phyloP scores from a whole-genome alignment of 2,888 invertebrate species.

The Epiperipatus broadwayi region DNA sequence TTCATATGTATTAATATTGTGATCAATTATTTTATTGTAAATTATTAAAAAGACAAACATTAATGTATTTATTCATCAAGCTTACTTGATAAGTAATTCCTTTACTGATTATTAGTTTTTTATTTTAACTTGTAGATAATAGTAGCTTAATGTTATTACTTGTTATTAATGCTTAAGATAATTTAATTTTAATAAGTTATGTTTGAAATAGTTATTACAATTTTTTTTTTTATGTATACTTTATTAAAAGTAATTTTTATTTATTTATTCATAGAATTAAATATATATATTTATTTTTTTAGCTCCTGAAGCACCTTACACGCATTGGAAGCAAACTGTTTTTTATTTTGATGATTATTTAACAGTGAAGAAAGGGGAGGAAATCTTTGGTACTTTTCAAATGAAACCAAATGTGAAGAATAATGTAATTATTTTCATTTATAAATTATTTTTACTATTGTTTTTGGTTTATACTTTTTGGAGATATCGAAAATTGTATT shows the following conservation, averaged over 20 bases:
- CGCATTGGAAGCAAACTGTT: conserved; percentile 98
- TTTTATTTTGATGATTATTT: conserved; percentile 94
- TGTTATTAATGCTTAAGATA: conserved; percentile 11
- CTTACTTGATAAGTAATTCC: no score
- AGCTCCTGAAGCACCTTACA: conserved; percentile 90
- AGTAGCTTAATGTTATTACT: no score
- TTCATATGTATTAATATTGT: no score
- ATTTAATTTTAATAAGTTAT: conserved; percentile 11
- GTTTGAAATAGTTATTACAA: conserved; percentile 11
- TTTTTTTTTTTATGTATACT: neutral
- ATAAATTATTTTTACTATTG: no score
- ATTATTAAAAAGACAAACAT: no score
- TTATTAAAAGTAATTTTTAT: neutral
- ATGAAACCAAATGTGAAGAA: conserved; percentile 93
- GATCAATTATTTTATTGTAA: no score
- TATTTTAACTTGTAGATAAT: no score
- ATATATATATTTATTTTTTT: conserved; percentile 13
- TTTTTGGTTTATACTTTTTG: no score
- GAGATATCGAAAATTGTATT: no score
- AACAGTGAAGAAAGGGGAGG: conserved; percentile 84
- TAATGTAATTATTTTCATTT: conserved; percentile 42
- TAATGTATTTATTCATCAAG: no score
- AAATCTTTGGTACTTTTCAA: conserved; percentile 69
- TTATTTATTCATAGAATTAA: conserved; percentile 9
- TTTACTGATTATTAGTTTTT: no score